Conservation (phyloP, 2,888 invertebrate genomes). For the Drosophila pseudotalamancana region DNA sequence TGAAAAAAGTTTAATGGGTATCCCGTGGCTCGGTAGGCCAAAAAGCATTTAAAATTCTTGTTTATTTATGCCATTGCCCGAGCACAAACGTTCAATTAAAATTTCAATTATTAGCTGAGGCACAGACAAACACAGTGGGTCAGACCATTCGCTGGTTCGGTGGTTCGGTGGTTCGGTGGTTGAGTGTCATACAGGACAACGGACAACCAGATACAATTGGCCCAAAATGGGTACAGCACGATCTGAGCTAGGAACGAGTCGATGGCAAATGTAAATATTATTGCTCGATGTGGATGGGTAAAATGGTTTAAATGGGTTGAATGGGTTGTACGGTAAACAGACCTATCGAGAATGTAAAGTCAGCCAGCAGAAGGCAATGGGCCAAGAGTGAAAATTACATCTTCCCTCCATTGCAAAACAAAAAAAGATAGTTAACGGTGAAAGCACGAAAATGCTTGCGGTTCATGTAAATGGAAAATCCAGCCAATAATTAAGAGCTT, state of each 20-base stretch:
- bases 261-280: conserved; percentile 1
- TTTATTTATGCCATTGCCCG: conserved; percentile 56
- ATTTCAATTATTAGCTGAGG: conserved; percentile 69
- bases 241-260: background rate
- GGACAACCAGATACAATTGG: conserved; percentile 25
- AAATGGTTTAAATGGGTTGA: background rate
- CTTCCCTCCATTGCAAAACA: background rate
- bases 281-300: background rate
- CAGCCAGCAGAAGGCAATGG: background rate
- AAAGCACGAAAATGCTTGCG: conserved; percentile 2
- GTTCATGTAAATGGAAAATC: background rate
- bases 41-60: conserved; percentile 38
- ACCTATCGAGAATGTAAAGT: background rate
- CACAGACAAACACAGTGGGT: conserved; percentile 29
- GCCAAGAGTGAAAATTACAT: conserved; percentile 1
- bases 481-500: background rate
- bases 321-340: background rate
- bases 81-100: conserved; percentile 66
- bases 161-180: background rate
- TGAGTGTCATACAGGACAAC: background rate
- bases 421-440: conserved; percentile 5
- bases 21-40: background rate
- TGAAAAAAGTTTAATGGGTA: background rate
- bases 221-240: conserved; percentile 8
- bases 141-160: conserved; percentile 1